phyloP scores from a whole-genome alignment of 2,113 vertebrate genomes.

The pig (Sus scrofa) region DNA sequence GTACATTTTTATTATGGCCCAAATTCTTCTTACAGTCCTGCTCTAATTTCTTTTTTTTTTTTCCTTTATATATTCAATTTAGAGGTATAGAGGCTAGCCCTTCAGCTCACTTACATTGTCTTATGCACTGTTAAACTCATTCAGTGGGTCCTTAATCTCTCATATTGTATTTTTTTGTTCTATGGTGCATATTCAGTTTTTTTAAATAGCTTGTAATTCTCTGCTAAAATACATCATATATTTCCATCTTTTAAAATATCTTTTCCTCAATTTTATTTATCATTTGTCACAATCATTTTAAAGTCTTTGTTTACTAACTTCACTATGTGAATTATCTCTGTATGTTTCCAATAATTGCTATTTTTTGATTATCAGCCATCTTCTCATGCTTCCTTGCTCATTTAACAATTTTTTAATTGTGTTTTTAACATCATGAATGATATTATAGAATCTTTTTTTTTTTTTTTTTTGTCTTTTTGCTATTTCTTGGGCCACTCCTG shows the following conservation, averaged over 20 bases:
- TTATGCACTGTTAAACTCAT: not conserved
- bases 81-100: not conserved
- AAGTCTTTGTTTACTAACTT: not conserved
- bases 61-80: not conserved
- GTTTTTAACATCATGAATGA: not conserved
- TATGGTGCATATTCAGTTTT: not conserved
- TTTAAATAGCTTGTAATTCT: not conserved
- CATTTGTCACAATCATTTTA: slow-evolving; percentile 11
- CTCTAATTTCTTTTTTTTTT: not conserved
- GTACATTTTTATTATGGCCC: not conserved
- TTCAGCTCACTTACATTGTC: not conserved
- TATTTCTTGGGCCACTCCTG: too few species aligned
- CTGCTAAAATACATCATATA: slow-evolving; percentile 1
- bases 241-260: not conserved
- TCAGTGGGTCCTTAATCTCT: not conserved
- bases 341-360: not conserved
- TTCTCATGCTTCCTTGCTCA: not conserved
- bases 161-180: not conserved
- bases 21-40: not conserved
- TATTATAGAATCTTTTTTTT: not conserved
- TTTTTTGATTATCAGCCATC: not conserved
- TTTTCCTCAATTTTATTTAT: slow-evolving; percentile 2
- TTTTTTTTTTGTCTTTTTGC: too few species aligned
- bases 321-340: not conserved
- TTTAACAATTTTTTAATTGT: slow-evolving; percentile 2